A percentile compares a stretch with the other conserved stretches of the same genome.
Conservation (phyloP, 1,140 invertebrate species). For the Penaeus japonicus region DNA sequence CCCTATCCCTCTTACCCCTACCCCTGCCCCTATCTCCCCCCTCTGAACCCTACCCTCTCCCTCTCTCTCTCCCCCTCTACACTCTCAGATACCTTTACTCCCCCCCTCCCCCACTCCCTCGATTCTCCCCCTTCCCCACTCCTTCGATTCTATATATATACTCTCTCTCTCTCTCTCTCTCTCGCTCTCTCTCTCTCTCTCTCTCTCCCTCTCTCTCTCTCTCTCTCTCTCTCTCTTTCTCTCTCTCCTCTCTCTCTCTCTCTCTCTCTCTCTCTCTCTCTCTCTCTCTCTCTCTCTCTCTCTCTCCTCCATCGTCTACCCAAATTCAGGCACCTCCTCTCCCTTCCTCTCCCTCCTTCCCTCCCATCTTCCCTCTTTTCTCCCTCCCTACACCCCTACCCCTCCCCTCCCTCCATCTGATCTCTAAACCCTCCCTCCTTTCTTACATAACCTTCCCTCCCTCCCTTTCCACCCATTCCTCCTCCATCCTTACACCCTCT, state of each 20-base stretch:
- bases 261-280: background rate
- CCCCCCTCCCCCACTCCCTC: background rate
- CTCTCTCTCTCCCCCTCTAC: background rate
- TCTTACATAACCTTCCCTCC: too few relatives aligned
- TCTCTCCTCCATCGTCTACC: background rate
- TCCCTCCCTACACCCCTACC: too few relatives aligned
- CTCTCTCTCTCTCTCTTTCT: background rate
- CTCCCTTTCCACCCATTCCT: too few relatives aligned
- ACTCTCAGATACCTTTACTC: background rate
- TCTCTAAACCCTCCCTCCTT: too few relatives aligned
- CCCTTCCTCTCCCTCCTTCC: background rate
- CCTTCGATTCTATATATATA: background rate
- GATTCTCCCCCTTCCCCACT: background rate
- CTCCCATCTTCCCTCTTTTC: background rate
- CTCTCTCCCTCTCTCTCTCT: background rate
- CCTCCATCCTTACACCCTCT: too few relatives aligned
- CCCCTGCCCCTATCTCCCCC: background rate
- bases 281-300: background rate
- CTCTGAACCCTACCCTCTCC: background rate
- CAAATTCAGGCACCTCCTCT: background rate
- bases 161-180: background rate
- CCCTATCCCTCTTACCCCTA: background rate
- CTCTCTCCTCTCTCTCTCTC: background rate
- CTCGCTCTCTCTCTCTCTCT: background rate
- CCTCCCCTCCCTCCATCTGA: too few relatives aligned